Conservation (phyloP, 2,113 vertebrate genomes). For the Vulpes vulpes region DNA sequence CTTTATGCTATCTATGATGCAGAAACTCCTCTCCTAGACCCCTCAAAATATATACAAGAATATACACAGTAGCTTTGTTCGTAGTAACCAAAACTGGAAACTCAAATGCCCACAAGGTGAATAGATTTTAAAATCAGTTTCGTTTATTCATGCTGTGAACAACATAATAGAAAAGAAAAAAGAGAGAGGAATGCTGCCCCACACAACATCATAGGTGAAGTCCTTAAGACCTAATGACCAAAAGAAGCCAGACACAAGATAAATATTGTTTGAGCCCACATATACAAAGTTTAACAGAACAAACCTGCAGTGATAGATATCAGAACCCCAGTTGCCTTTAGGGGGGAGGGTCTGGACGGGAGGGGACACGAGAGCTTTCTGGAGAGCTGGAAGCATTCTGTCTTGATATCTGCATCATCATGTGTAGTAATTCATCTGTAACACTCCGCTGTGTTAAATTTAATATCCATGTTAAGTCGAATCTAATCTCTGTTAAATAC, state of each 20-base stretch:
- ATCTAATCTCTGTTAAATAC: not conserved
- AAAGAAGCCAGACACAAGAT: not conserved
- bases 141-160: not conserved
- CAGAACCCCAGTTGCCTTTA: not conserved
- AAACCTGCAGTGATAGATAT: not conserved
- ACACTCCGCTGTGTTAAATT: not conserved
- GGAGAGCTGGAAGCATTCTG: not conserved
- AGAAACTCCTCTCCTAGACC: not conserved
- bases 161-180: not conserved
- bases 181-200: not conserved
- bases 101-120: not conserved
- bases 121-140: not conserved
- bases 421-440: not conserved
- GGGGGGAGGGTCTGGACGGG: not conserved
- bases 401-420: not conserved
- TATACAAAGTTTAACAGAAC: not conserved
- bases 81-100: not conserved
- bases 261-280: not conserved
- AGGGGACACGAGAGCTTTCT: not conserved
- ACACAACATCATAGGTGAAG: not conserved
- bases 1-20: not conserved
- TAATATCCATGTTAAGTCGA: not conserved
- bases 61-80: not conserved
- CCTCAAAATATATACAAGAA: not conserved
- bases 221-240: not conserved